Evolutionary conservation across 2,888 invertebrate species (phyloP).

Genomic region (Hirtodrosophila histrioides): DNA sequence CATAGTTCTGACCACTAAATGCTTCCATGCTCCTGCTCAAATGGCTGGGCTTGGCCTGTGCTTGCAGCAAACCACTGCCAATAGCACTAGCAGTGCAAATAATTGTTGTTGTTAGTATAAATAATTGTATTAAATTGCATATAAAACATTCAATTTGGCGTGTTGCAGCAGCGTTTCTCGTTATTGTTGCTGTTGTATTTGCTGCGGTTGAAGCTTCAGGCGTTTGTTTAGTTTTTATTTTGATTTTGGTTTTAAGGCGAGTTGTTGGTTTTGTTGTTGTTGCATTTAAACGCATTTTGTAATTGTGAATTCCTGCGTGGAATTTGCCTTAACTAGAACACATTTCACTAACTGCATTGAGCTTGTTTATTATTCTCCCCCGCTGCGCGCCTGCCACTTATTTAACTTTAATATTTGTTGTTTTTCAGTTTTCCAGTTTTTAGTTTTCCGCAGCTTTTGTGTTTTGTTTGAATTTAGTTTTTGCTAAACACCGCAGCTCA

Average conservation of each 20-base stretch:
- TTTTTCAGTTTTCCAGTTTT: background rate
- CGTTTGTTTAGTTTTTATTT: conserved; percentile 19
- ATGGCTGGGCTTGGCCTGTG: conserved; percentile 30
- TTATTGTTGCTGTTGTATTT: conserved; percentile 11
- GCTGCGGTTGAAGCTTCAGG: conserved; percentile 24
- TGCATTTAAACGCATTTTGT: conserved; percentile 77
- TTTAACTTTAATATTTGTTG: conserved; percentile 16
- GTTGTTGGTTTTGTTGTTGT: conserved; percentile 55
- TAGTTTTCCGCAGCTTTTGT: background rate
- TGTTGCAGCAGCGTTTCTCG: background rate
- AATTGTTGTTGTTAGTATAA: conserved; percentile 61
- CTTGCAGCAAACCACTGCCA: conserved; percentile 33
- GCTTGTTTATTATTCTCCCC: conserved; percentile 31
- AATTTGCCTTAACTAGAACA: conserved; percentile 72
- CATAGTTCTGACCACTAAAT: conserved; percentile 12
- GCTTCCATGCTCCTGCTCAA: conserved; percentile 13
- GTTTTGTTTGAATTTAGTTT: conserved; percentile 4
- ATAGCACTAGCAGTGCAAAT: conserved; percentile 41
- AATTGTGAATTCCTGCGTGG: conserved; percentile 62
- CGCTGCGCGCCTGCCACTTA: conserved; percentile 14
- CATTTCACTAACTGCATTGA: conserved; percentile 75
- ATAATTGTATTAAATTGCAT: conserved; percentile 56
- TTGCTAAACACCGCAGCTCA: background rate
- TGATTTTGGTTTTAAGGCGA: conserved; percentile 24
- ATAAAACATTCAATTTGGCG: conserved; percentile 54